A percentile compares a stretch with the other conserved stretches of the same genome.
These are phyloP conservation scores for Chaetura pelagica DNA, from an alignment of 2,113 vertebrate species.

Conservation along the genomic window DNA sequence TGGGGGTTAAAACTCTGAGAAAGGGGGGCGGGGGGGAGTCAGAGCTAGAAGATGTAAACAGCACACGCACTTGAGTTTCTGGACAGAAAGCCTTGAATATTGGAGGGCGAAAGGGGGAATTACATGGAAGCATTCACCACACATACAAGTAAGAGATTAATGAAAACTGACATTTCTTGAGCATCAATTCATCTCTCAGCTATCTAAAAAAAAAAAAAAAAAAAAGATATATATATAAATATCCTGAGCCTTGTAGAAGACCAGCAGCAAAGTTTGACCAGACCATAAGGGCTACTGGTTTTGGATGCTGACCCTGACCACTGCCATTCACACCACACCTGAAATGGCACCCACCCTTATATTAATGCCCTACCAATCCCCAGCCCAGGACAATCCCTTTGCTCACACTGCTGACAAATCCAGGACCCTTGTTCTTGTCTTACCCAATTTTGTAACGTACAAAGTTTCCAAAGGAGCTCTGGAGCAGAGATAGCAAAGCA, in stretches of 20 bases:
- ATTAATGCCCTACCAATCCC: neutral
- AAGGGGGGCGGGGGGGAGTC: neutral
- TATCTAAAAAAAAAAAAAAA: neutral
- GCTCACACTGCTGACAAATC: neutral
- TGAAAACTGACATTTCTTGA: neutral
- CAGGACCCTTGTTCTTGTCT: neutral
- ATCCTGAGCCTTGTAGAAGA: neutral
- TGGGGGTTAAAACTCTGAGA: neutral
- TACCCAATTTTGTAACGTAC: neutral
- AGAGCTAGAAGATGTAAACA: neutral
- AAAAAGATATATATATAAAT: too few relatives aligned
- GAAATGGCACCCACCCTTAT: neutral
- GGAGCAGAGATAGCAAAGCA: neutral
- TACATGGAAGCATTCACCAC: neutral
- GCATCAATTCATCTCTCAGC: neutral
- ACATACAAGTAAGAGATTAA: neutral
- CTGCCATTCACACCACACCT: neutral
- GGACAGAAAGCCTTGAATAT: neutral
- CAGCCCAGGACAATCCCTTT: neutral
- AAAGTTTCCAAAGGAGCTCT: neutral
- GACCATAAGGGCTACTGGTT: neutral
- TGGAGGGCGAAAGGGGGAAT: fast-evolving
- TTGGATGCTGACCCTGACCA: neutral
- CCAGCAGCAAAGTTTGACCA: neutral
- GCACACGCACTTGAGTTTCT: fast-evolving